Evolutionary conservation across 2,113 vertebrate species (phyloP).

Genomic region (Rattus rattus): DNA sequence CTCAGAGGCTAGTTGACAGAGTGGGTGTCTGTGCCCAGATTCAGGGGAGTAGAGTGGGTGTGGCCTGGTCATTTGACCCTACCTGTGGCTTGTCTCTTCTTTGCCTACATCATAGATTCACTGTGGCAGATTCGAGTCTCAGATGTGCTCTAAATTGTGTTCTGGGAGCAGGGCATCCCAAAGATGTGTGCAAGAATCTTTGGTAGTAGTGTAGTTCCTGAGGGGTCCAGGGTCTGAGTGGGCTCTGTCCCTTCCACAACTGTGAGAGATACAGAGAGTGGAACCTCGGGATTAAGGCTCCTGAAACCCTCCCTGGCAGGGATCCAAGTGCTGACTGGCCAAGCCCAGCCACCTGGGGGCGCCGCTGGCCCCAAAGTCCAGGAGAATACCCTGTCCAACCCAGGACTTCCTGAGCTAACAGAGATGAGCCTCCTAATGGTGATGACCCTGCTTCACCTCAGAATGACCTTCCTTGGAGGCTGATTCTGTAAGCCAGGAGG

Average conservation of each 20-base stretch:
- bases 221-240: background rate
- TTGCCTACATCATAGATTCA: background rate
- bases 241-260: background rate
- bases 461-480: background rate
- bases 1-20: background rate
- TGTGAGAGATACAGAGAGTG: background rate
- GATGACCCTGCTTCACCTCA: background rate
- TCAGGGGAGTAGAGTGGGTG: no score
- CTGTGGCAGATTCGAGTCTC: background rate
- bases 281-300: background rate
- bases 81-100: background rate
- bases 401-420: background rate
- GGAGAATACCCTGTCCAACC: background rate
- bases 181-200: background rate
- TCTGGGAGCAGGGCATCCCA: background rate
- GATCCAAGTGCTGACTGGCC: background rate
- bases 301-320: background rate
- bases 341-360: conserved; percentile 73
- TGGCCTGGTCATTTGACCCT: background rate
- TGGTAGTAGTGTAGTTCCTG: background rate
- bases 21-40: background rate
- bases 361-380: conserved; percentile 63
- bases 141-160: background rate
- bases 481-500: background rate
- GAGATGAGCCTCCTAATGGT: background rate